These are phyloP conservation scores for Temnothorax rugatulus DNA, from an alignment of 2,888 invertebrate genomes.

Conservation along the genomic window DNA sequence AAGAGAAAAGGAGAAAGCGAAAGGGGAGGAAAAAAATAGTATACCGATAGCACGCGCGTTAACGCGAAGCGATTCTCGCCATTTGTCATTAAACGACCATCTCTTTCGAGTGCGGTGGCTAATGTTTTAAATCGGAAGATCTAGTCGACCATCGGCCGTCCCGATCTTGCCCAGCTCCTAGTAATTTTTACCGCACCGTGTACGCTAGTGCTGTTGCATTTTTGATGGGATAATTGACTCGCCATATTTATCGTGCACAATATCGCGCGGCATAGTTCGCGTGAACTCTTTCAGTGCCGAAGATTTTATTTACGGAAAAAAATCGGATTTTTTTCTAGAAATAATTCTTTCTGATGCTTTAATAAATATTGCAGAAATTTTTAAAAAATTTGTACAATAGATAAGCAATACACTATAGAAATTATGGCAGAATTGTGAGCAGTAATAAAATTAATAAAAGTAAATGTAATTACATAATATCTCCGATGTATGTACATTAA, in stretches of 20 bases:
- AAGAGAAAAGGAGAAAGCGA: constrained; percentile 14
- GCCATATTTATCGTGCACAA: constrained; percentile 48
- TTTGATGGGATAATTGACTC: constrained; percentile 70
- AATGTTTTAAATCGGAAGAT: constrained; percentile 73
- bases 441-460: not conserved
- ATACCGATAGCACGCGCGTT: constrained; percentile 5
- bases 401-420: not conserved
- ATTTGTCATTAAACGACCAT: constrained; percentile 65
- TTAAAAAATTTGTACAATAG: not conserved
- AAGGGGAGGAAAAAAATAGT: constrained; percentile 2
- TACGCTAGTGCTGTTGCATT: constrained; percentile 67
- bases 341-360: no score
- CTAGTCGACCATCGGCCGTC: constrained; percentile 68
- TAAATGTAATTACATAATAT: not conserved
- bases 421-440: not conserved
- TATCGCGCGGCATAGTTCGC: constrained; percentile 25
- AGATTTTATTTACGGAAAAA: constrained; percentile 7
- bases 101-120: constrained; percentile 59
- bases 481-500: not conserved
- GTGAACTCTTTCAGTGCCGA: constrained; percentile 9
- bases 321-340: not conserved
- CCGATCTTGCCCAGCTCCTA: constrained; percentile 72
- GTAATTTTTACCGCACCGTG: constrained; percentile 78
- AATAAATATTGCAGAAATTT: not conserved
- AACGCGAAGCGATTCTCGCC: constrained; percentile 21